Evolutionary conservation across 2,888 invertebrate genomes (phyloP).

Genomic region (Ligdia adustata): DNA sequence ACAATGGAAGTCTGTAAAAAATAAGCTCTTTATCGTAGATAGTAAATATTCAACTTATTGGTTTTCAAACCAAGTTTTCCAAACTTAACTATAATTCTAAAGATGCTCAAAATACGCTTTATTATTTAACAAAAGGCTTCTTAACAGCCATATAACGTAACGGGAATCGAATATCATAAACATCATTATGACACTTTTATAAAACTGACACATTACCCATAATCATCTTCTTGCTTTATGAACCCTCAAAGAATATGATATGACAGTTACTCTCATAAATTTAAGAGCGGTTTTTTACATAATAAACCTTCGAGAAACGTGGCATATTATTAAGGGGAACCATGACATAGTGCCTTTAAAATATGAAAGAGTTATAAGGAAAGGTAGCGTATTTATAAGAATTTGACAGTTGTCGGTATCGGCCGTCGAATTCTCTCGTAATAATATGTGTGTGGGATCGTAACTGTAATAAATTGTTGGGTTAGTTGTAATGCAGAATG

Average conservation of each 20-base stretch:
- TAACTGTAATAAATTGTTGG: constrained; percentile 47
- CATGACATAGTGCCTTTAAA: constrained; percentile 50
- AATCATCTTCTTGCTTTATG: constrained; percentile 54
- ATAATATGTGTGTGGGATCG: constrained; percentile 32
- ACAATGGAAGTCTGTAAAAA: too few species aligned
- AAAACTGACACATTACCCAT: constrained; percentile 54
- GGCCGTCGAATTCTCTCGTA: constrained; percentile 60
- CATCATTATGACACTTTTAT: constrained; percentile 33
- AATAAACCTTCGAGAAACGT: constrained; percentile 24
- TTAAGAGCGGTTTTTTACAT: constrained; percentile 34
- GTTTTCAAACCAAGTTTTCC: too few species aligned
- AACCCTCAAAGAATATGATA: constrained; percentile 62
- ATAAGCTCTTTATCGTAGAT: too few species aligned
- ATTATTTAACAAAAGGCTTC: background rate
- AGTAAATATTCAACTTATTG: too few species aligned
- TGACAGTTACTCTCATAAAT: constrained; percentile 71
- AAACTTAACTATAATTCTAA: too few species aligned
- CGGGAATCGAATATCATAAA: constrained; percentile 24
- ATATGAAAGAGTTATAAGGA: constrained; percentile 63
- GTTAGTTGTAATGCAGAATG: constrained; percentile 35
- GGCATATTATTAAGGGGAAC: constrained; percentile 55
- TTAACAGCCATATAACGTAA: constrained; percentile 19
- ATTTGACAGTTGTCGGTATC: constrained; percentile 47
- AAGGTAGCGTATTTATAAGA: constrained; percentile 50
- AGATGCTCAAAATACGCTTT: too few species aligned